These are phyloP conservation scores for Amphibalanus amphitrite DNA, from an alignment of 1,140 invertebrate species.

Conservation along the genomic window DNA sequence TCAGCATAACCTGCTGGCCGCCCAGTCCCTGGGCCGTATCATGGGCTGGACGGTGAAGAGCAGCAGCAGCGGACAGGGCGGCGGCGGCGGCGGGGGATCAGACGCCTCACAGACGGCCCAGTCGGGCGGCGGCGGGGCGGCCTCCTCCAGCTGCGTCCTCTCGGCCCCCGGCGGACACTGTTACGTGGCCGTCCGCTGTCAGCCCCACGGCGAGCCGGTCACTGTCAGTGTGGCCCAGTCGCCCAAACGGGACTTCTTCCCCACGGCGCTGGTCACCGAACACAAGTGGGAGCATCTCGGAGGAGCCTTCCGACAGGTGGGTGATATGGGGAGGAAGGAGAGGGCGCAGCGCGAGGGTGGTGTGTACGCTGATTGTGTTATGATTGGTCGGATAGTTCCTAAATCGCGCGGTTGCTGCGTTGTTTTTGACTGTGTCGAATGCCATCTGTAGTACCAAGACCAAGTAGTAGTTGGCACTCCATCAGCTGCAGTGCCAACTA, in stretches of 20 bases:
- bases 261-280: slow-evolving; percentile 66
- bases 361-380: too few relatives aligned
- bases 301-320: slow-evolving; percentile 60
- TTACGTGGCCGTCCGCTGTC: slow-evolving; percentile 75
- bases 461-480: neutral
- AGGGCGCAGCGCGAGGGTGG: neutral
- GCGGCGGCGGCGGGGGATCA: slow-evolving; percentile 37
- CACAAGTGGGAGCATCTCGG: slow-evolving; percentile 81
- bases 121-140: slow-evolving; percentile 24
- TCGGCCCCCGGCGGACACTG: slow-evolving; percentile 68
- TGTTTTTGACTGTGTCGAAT: neutral
- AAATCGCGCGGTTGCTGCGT: neutral
- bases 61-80: slow-evolving; percentile 26
- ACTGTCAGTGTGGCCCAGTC: slow-evolving; percentile 37
- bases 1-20: slow-evolving; percentile 76
- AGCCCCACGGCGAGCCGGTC: slow-evolving; percentile 37
- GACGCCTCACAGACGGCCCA: neutral
- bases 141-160: slow-evolving; percentile 36
- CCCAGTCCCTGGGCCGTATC: slow-evolving; percentile 68
- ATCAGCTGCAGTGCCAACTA: neutral
- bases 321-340: too few relatives aligned
- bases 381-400: neutral
- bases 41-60: slow-evolving; percentile 49
- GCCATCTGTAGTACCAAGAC: neutral
- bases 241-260: slow-evolving; percentile 68